These are phyloP conservation scores for Prunella strophiata DNA, from an alignment of 2,797 vertebrate species.

Conservation along the genomic window DNA sequence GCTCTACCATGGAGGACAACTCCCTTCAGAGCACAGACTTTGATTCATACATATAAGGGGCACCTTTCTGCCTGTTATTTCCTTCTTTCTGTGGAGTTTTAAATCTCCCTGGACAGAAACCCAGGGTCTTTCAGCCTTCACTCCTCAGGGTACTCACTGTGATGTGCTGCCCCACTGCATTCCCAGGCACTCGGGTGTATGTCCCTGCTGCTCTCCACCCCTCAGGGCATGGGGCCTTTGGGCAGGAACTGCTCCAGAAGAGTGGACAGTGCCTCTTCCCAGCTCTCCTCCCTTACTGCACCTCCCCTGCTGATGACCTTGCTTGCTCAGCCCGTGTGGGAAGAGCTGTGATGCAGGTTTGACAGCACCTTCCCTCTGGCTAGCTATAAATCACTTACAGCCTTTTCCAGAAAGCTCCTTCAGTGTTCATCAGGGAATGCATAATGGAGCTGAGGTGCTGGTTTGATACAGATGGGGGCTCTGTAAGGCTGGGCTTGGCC, in stretches of 20 bases:
- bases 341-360: background rate
- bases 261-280: background rate
- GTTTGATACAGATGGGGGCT: background rate
- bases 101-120: background rate
- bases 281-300: background rate
- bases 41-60: background rate
- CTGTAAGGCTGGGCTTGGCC: background rate
- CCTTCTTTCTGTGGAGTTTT: background rate
- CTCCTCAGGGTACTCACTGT: background rate
- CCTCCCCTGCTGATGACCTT: background rate
- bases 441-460: background rate
- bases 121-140: background rate
- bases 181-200: background rate
- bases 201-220: background rate
- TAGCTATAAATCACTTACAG: slow-evolving; percentile 2
- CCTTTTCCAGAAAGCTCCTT: slow-evolving; percentile 6
- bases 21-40: background rate
- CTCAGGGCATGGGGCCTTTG: fast-evolving
- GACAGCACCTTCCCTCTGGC: background rate
- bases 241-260: background rate
- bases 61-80: background rate
- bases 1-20: background rate
- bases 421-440: background rate
- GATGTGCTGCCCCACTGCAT: background rate
- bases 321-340: background rate